Evolutionary conservation across 2,888 invertebrate genomes (phyloP).

Genomic region (Euplagia quadripunctaria): DNA sequence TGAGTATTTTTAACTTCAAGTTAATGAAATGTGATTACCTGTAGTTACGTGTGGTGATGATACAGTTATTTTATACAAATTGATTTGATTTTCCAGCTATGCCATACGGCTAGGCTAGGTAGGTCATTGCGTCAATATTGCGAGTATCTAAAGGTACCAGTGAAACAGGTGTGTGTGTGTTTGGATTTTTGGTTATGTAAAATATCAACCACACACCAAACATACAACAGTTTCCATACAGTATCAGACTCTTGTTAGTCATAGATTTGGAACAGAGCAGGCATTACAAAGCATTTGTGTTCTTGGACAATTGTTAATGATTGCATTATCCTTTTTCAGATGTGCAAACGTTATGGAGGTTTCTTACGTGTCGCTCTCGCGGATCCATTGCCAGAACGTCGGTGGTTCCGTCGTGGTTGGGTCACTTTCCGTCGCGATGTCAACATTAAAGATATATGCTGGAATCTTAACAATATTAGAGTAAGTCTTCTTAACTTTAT

Average conservation of each 20-base stretch:
- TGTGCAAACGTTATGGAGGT: slow-evolving; percentile 96
- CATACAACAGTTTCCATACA: background rate
- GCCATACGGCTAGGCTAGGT: too few species aligned
- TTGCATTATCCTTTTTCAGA: slow-evolving; percentile 75
- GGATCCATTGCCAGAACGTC: slow-evolving; percentile 98
- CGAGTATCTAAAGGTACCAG: too few species aligned
- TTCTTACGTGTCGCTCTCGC: slow-evolving; percentile 98
- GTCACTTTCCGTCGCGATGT: slow-evolving; percentile 98
- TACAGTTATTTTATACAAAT: too few species aligned
- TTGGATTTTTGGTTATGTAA: too few species aligned
- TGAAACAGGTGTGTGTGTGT: too few species aligned
- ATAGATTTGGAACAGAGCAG: background rate
- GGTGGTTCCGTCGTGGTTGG: slow-evolving; percentile 99
- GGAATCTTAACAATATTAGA: slow-evolving; percentile 98
- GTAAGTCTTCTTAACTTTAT: slow-evolving; percentile 72
- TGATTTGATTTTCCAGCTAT: too few species aligned
- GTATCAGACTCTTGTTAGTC: too few species aligned
- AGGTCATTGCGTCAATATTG: too few species aligned
- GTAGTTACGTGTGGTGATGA: too few species aligned
- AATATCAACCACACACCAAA: too few species aligned
- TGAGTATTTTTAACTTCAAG: too few species aligned
- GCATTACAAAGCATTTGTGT: background rate
- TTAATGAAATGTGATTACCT: too few species aligned
- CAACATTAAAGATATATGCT: slow-evolving; percentile 99
- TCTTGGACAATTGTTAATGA: background rate